Evolutionary conservation across 1,140 invertebrate genomes (phyloP).

Genomic region (Neuroterus valhalla): DNA sequence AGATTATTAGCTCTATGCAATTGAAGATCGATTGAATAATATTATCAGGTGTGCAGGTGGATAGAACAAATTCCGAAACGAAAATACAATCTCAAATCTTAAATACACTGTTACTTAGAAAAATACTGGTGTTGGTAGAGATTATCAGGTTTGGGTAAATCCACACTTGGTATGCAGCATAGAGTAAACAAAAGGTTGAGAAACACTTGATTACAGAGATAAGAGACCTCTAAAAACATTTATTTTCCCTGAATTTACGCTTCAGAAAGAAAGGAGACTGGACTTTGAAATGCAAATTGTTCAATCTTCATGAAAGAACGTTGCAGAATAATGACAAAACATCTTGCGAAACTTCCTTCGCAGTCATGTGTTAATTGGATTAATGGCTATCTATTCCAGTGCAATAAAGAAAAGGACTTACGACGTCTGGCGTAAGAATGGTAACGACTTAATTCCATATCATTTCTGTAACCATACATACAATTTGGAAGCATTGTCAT

Average conservation of each 20-base stretch:
- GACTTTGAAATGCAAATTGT: conserved; percentile 1
- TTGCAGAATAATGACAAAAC: conserved; percentile 7
- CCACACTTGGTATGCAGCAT: no score
- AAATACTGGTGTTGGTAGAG: no score
- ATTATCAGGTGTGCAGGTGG: background rate
- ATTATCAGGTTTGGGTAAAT: no score
- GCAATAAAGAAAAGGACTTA: background rate
- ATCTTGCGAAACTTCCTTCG: background rate
- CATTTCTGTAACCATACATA: background rate
- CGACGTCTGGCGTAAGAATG: background rate
- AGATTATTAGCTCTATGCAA: background rate
- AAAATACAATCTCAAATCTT: no score
- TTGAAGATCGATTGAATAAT: background rate
- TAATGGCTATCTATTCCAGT: conserved; percentile 4
- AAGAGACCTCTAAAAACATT: no score
- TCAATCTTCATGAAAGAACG: background rate
- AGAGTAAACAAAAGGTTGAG: no score
- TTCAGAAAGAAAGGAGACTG: background rate
- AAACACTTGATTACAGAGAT: no score
- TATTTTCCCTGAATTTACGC: no score
- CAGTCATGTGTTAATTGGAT: background rate
- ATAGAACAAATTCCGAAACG: no score
- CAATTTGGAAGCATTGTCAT: no score
- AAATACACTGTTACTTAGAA: no score
- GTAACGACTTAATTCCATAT: background rate